These are phyloP conservation scores for Macrophya annulata DNA, from an alignment of 2,888 invertebrate species.

Conservation along the genomic window DNA sequence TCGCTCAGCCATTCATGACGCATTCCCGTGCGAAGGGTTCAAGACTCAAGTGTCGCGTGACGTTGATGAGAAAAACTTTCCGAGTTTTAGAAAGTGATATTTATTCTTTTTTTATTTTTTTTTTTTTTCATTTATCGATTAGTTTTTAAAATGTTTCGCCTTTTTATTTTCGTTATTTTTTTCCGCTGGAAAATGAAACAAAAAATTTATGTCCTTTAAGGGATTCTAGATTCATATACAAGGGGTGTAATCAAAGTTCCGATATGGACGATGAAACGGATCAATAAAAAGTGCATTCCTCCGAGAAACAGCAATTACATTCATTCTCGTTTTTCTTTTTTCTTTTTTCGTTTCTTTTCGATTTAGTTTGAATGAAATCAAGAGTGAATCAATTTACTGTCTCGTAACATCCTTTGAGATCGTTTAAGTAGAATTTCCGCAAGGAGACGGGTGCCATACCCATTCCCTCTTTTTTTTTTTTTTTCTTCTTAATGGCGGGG, in stretches of 20 bases:
- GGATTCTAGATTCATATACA: background rate
- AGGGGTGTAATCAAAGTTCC: background rate
- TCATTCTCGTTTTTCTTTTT: slow-evolving; percentile 39
- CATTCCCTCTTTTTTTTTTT: slow-evolving; percentile 55
- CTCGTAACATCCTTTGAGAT: slow-evolving; percentile 74
- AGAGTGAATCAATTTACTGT: slow-evolving; percentile 73
- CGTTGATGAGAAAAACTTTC: slow-evolving; percentile 42
- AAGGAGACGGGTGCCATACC: slow-evolving; percentile 59
- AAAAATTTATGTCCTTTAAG: no score
- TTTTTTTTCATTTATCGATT: background rate
- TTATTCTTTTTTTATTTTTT: background rate
- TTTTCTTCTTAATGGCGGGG: slow-evolving; percentile 69
- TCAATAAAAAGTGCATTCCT: slow-evolving; percentile 39
- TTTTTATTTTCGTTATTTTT: background rate
- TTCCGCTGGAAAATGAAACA: no score
- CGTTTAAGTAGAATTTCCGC: slow-evolving; percentile 72
- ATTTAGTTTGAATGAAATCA: slow-evolving; percentile 23
- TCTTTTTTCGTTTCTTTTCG: slow-evolving; percentile 45
- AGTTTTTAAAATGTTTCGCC: background rate
- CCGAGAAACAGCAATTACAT: slow-evolving; percentile 8
- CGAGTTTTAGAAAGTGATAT: slow-evolving; percentile 32
- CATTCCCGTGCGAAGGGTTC: slow-evolving; percentile 44
- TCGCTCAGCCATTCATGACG: slow-evolving; percentile 50
- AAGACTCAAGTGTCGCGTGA: slow-evolving; percentile 43
- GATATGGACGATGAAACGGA: no score